Evolutionary conservation across 2,113 vertebrate genomes (phyloP).

Genomic region (Abramis brama): DNA sequence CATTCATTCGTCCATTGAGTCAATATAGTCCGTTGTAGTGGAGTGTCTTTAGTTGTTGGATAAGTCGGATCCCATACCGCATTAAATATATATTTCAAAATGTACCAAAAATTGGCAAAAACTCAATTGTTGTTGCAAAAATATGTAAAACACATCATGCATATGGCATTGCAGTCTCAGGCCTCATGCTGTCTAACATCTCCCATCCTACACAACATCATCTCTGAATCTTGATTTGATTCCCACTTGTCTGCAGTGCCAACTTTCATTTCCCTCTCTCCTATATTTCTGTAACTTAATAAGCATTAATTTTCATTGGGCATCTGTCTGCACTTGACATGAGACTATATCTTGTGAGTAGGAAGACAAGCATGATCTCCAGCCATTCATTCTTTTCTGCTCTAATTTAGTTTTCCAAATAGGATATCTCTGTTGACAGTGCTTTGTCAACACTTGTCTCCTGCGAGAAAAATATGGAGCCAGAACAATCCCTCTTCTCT

Average conservation of each 20-base stretch:
- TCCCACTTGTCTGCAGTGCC: background rate
- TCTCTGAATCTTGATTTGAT: background rate
- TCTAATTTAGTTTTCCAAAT: background rate
- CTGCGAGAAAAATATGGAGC: background rate
- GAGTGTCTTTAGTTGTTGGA: background rate
- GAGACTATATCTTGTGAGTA: conserved; percentile 17
- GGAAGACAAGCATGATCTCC: background rate
- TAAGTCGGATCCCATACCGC: too few species aligned
- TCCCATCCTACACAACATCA: background rate
- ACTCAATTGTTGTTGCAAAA: too few species aligned
- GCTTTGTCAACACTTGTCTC: background rate
- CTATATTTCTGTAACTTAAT: background rate
- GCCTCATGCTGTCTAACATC: background rate
- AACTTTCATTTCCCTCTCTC: background rate
- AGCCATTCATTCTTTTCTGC: background rate
- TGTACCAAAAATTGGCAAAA: too few species aligned
- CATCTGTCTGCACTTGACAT: conserved; percentile 16
- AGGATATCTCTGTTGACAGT: background rate
- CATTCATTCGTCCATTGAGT: too few species aligned
- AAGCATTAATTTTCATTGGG: conserved; percentile 32
- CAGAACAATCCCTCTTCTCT: background rate
- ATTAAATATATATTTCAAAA: too few species aligned
- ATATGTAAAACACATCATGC: too few species aligned
- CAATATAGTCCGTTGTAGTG: background rate
- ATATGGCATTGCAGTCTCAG: background rate